Evolutionary conservation across 2,113 vertebrate species (phyloP).

Genomic region (Suricata suricatta): DNA sequence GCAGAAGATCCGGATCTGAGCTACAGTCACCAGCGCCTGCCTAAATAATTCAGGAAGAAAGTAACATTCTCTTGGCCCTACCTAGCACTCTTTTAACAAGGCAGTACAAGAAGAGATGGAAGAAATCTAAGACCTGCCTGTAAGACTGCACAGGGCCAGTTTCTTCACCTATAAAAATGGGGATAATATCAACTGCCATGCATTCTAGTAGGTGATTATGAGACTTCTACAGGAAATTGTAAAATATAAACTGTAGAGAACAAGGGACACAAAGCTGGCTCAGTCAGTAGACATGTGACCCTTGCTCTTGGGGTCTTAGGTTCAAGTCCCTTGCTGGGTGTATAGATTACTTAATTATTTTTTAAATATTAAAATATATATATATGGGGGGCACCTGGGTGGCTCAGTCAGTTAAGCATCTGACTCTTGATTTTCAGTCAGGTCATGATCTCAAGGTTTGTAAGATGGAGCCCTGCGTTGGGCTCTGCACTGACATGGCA

Average conservation of each 20-base stretch:
- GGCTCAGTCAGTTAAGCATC: too few relatives aligned
- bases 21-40: not conserved
- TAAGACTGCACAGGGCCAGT: not conserved
- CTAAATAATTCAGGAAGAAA: slow-evolving; percentile 24
- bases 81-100: slow-evolving; percentile 45
- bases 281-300: too few relatives aligned
- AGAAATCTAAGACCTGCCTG: not conserved
- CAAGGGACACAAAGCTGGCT: not conserved
- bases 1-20: slow-evolving; percentile 30
- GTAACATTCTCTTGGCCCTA: not conserved
- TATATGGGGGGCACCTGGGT: too few relatives aligned
- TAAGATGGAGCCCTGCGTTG: too few relatives aligned
- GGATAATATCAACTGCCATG: not conserved
- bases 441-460: too few relatives aligned
- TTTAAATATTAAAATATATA: too few relatives aligned
- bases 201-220: not conserved
- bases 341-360: too few relatives aligned
- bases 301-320: too few relatives aligned
- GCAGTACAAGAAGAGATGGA: not conserved
- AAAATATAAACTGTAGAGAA: slow-evolving; percentile 34
- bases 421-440: too few relatives aligned
- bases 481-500: too few relatives aligned
- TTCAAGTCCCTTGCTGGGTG: too few relatives aligned
- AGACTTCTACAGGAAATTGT: not conserved
- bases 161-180: slow-evolving; percentile 31